Base-by-base conservation (phyloP, 2,113 vertebrate species). In the Stegastes partitus region DNA sequence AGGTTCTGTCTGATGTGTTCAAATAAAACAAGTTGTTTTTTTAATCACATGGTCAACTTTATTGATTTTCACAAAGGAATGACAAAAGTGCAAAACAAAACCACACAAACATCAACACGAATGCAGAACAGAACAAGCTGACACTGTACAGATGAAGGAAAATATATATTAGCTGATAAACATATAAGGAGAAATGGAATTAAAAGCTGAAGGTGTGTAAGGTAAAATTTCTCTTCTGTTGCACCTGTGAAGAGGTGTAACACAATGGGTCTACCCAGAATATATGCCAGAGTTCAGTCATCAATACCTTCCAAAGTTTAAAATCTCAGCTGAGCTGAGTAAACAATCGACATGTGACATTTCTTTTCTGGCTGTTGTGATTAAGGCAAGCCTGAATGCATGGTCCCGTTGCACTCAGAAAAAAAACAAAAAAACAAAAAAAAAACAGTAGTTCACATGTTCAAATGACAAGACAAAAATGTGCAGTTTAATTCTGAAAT, bases 21-120 rank as follows among this genome's bases (percentile, higher is more conserved):
- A 45, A 22, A 31, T 5, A 7, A 3, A 15, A n/a, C 18, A 25
- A 57, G 19, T 26, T 4, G 15, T 14, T 1, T 65, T 76, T 84
- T 73, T 0, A 61, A 76, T 81, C 73, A 87, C 57, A 74, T 71
- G 53, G 57, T 87, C 72, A 44, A 87, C 47, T 93, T 93, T 89
- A 91, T 90, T 93, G 26, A 80, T 80, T 83, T 88, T 75, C 58
- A 84, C 42, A 84, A 3, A 62, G 61, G 22, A 88, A 78, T 68
- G 62, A 79, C 64, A 79, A 76, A 56, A 56, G 45, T 77, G 74
- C 10, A 34, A 65, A 79, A 50, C 12, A 76, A 25, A 21, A 34
- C 11, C 1, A 42, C 0, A 54, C 42, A 37, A 19, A 59, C 49
- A 61, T 19, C n/a, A 66, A 66, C 49, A 62, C 22, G 64, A 74